These are phyloP conservation scores for Sebastes baramenuke DNA, from an alignment of 2,797 vertebrate genomes.

Conservation along the genomic window DNA sequence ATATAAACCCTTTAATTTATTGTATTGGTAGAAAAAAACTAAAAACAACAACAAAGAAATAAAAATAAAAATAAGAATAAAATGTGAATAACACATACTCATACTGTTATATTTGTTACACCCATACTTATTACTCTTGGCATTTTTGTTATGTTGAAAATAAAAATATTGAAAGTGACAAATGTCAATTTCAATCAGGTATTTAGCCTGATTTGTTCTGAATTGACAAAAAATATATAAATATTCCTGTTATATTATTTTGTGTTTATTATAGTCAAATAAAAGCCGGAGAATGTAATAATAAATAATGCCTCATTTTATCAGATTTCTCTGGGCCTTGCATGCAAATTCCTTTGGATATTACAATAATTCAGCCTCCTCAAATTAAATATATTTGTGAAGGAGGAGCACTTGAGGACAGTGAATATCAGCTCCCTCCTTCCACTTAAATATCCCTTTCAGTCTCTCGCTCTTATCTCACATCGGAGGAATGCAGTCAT, in stretches of 20 bases:
- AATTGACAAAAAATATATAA: background rate
- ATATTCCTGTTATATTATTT: background rate
- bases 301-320: background rate
- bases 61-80: too few species aligned
- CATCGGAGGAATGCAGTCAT: conserved; percentile 67
- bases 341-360: background rate
- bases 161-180: background rate
- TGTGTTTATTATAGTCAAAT: background rate
- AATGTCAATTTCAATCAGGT: background rate
- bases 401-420: background rate
- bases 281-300: background rate
- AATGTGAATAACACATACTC: too few species aligned
- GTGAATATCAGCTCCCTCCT: background rate
- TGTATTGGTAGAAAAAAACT: too few species aligned
- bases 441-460: background rate
- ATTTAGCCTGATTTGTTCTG: background rate
- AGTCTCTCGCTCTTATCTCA: conserved; percentile 33
- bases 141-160: background rate
- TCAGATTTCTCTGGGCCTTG: background rate
- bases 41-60: too few species aligned
- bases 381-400: background rate
- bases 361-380: background rate
- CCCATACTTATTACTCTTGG: too few species aligned
- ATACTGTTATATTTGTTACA: too few species aligned
- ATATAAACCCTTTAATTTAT: too few species aligned